Evolutionary conservation across 2,113 vertebrate species (phyloP).

Genomic region (Mionectes macconnelli): DNA sequence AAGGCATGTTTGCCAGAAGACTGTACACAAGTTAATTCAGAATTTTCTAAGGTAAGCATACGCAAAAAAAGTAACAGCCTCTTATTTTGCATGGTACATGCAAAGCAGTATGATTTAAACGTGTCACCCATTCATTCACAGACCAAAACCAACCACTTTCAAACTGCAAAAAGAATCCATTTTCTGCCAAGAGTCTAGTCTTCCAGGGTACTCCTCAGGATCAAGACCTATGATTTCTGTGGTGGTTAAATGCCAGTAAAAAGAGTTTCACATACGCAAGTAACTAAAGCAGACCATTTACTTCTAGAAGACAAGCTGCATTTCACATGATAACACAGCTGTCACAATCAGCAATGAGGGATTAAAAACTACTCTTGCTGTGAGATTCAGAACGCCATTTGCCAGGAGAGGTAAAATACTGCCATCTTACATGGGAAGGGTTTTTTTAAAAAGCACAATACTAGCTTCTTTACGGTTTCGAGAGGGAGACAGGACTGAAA

Average conservation of each 20-base stretch:
- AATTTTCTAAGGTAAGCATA: background rate
- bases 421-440: background rate
- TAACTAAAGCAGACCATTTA: conserved; percentile 6
- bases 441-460: background rate
- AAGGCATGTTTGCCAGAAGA: background rate
- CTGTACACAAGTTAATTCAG: background rate
- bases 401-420: background rate
- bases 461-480: background rate
- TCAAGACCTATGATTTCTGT: background rate
- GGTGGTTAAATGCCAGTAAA: background rate
- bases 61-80: background rate
- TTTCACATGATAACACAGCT: background rate
- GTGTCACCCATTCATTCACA: background rate
- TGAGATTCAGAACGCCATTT: background rate
- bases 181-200: background rate
- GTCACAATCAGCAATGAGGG: background rate
- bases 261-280: background rate
- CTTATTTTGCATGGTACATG: background rate
- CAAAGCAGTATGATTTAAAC: background rate
- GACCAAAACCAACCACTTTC: background rate
- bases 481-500: background rate
- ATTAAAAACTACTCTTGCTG: background rate
- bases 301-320: background rate
- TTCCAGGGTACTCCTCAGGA: background rate
- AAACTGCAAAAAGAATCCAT: background rate